Evolutionary conservation across 2,888 invertebrate species (phyloP), one percentile per base, ranked within the genome.

Genomic region (Nephrotoma guestfalica): DNA sequence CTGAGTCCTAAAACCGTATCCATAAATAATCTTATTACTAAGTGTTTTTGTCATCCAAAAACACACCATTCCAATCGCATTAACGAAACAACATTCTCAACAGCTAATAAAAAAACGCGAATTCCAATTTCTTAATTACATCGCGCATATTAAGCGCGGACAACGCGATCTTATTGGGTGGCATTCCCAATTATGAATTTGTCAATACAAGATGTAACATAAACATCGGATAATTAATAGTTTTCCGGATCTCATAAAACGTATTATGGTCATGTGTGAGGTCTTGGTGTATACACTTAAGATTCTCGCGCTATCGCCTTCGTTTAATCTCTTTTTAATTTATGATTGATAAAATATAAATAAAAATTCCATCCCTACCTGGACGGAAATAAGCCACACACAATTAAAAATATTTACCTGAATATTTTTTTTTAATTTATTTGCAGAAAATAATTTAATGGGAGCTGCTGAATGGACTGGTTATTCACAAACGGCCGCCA

Each of bases 401-500:
- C 4, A 51, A 30, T 2, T 30, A 30, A 5, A 51, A 51, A 51
- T 15, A 51, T 51, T 51, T 51, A 51, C 51, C 51, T 51, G 51
- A 51, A 15, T 2, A 30, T 71, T 71, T 71, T 30, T 51, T 15
- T 11, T 6, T 51, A 15, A 6, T 51, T 41, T 85, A 5, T 85
- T 85, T 92, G 88, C 92, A 91, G 94, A 94, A 88, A 93, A 93
- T 87, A 93, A 93, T 89, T 92, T 94, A 89, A 92, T 94, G 88
- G 94, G 93, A 6, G 94, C 94, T 41, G 93, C 93, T 87, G 94
- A 94, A 89, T 94, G 94, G 94, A 93, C 93, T 88, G 94, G 94
- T 6, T 93, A 93, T 88, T 89, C 90, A n/a, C 88, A 89, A 41
- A 90, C 92, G 1, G 92, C 93, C 2, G 93, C 93, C 7, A 93